Evolutionary conservation across 92 coral and sea anemone genomes (phyloP).

Genomic region (Porites lobata): DNA sequence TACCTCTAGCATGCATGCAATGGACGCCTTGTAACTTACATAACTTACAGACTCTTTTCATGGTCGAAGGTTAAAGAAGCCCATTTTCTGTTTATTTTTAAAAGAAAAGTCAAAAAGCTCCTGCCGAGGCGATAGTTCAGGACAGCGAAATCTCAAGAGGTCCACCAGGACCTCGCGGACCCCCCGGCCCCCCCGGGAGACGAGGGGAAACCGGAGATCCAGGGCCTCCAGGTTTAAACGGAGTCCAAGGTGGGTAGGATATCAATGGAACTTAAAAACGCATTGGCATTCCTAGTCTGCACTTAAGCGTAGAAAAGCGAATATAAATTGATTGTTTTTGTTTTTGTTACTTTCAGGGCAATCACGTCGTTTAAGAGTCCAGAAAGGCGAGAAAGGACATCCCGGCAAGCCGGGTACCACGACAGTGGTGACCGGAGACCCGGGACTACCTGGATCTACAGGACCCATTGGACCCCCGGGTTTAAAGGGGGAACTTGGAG

Average conservation of each 20-base stretch:
- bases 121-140: constrained; percentile 13
- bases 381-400: constrained; percentile 36
- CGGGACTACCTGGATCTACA: constrained; percentile 27
- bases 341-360: background rate
- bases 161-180: constrained; percentile 42
- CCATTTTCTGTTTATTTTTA: background rate
- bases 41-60: too few species aligned
- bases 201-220: constrained; percentile 67
- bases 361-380: constrained; percentile 28
- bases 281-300: background rate
- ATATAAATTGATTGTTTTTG: background rate
- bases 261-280: too few species aligned
- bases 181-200: constrained; percentile 70
- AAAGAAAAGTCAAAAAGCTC: constrained; percentile 7
- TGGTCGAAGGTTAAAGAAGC: too few species aligned
- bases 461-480: constrained; percentile 56
- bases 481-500: constrained; percentile 29
- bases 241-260: background rate
- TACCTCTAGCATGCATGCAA: too few species aligned
- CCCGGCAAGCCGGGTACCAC: constrained; percentile 27
- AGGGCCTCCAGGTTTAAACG: constrained; percentile 6
- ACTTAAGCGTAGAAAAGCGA: background rate
- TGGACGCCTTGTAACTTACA: too few species aligned
- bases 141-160: constrained; percentile 47
- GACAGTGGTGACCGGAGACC: constrained; percentile 23